phyloP scores from a whole-genome alignment of 1,140 invertebrate genomes.

The Vollenhovia emeryi region DNA sequence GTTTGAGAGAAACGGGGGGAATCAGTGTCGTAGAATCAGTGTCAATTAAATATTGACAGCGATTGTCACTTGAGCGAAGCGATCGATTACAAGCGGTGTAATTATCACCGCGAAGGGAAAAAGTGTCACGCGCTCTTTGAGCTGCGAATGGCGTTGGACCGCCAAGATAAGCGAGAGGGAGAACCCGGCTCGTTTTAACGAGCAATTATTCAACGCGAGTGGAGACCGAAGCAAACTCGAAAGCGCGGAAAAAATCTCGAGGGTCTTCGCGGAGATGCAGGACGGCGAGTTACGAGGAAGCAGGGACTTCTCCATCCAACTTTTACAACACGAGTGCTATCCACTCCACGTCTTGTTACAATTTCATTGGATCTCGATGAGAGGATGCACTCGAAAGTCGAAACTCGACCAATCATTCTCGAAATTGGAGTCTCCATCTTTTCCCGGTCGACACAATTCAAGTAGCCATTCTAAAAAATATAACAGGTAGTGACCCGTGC shows the following conservation, averaged over 20 bases:
- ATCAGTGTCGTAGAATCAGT: neutral
- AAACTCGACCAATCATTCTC: slow-evolving; percentile 34
- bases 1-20: neutral
- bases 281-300: neutral
- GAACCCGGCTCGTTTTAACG: slow-evolving; percentile 58
- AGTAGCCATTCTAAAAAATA: slow-evolving; percentile 11
- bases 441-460: neutral
- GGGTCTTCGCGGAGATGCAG: slow-evolving; percentile 24
- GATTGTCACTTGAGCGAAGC: neutral
- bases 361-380: slow-evolving; percentile 36
- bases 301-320: slow-evolving; percentile 23
- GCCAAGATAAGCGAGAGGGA: slow-evolving; percentile 40
- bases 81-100: slow-evolving; percentile 25
- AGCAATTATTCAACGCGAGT: slow-evolving; percentile 70
- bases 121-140: neutral
- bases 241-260: slow-evolving; percentile 37
- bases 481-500: too few relatives aligned
- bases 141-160: neutral
- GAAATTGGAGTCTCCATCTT: slow-evolving; percentile 29
- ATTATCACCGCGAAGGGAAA: slow-evolving; percentile 6
- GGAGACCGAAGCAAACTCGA: slow-evolving; percentile 42
- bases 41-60: neutral
- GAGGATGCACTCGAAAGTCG: slow-evolving; percentile 21
- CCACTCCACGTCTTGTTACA: slow-evolving; percentile 15
- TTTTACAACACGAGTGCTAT: slow-evolving; percentile 35